Percentiles rank a stretch among this genome's conserved stretches.
Evolutionary conservation across 2,797 vertebrate species (phyloP).

Genomic region (Helicolenus hilgendorfi): DNA sequence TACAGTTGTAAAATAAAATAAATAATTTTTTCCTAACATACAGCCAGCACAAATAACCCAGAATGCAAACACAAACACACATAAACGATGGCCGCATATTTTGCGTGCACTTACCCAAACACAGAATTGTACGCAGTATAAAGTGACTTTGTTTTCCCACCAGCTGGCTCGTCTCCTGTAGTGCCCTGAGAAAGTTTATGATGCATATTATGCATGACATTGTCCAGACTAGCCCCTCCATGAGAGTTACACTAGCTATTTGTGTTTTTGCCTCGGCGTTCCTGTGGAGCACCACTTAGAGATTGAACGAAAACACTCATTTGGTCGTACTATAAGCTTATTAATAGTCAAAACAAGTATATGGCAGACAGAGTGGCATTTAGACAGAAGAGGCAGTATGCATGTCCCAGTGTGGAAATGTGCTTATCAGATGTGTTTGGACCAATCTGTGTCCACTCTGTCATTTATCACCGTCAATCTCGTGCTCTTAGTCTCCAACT

Average conservation of each 20-base stretch:
- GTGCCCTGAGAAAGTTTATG: slow-evolving; percentile 70
- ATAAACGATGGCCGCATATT: slow-evolving; percentile 4
- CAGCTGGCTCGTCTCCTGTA: slow-evolving; percentile 34
- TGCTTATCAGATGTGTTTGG: slow-evolving; percentile 21
- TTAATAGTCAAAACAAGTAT: slow-evolving; percentile 23
- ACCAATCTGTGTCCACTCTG: slow-evolving; percentile 22
- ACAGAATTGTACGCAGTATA: slow-evolving; percentile 2
- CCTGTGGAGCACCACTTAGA: slow-evolving; percentile 8
- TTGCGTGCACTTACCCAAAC: slow-evolving; percentile 24
- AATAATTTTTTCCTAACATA: neutral
- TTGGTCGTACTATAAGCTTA: slow-evolving; percentile 22
- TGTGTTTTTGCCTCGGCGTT: slow-evolving; percentile 39
- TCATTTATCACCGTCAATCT: slow-evolving; percentile 39
- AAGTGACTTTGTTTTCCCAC: slow-evolving; percentile 62
- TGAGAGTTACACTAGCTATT: slow-evolving; percentile 48
- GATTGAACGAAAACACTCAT: slow-evolving; percentile 39
- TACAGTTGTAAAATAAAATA: neutral
- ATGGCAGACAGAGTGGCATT: slow-evolving; percentile 35
- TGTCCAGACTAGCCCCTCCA: slow-evolving; percentile 54
- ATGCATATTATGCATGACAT: slow-evolving; percentile 59
- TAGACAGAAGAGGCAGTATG: slow-evolving; percentile 8
- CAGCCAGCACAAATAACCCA: neutral
- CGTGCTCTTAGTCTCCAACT: neutral
- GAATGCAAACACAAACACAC: slow-evolving; percentile 8
- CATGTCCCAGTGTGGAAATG: slow-evolving; percentile 4